Base-by-base conservation (phyloP, 2,888 invertebrate genomes). In the Galeopsomyia nigrocyanea region DNA sequence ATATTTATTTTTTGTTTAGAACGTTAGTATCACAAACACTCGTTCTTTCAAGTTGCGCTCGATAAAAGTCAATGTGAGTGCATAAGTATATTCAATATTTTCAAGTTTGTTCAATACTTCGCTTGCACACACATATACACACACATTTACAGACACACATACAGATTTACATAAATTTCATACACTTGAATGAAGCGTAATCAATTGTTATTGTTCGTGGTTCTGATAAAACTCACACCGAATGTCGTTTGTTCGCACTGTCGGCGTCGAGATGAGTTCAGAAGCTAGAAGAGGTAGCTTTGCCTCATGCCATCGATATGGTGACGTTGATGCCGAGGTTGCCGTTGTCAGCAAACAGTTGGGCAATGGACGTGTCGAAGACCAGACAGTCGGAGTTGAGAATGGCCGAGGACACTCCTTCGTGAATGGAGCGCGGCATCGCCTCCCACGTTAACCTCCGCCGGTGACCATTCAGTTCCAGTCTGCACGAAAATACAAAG, bases 261-360 rank as follows among this genome's bases (percentile, higher is more conserved):
- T 39, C 55, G 57, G 67, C 17, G 49, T 31, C 51, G 39, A 22
- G 68, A 68, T 26, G 26, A 53, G 49, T 75, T 75, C 73, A 75
- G 57, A 73, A 75, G 26, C 68, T 62, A n/a, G 68, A 55, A 14
- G 71, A 67, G 39, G 71, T 21, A 21, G 75, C 68, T 77, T 83
- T 83, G 77, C 78, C 82, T 90, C 90, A 94, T 88, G 94, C 94
- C 90, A 94, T 93, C 79, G 96, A 96, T 88, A 99, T 99, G 86
- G 99, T 99, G 83, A 99, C 99, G 89, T 99, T 99, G 83, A 99
- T 99, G 81, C 98, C 99, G 79, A 99, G 91, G 88, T 99, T 99
- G 60, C 99, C 99, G 88, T 98, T 99, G 86, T 99, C 99, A 68
- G 99, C 98, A 89, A 99, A 99, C 74, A 98, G 90, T 88, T 98